These are phyloP conservation scores for Cepaea nemoralis DNA, from an alignment of 1,140 invertebrate genomes.

Conservation along the genomic window DNA sequence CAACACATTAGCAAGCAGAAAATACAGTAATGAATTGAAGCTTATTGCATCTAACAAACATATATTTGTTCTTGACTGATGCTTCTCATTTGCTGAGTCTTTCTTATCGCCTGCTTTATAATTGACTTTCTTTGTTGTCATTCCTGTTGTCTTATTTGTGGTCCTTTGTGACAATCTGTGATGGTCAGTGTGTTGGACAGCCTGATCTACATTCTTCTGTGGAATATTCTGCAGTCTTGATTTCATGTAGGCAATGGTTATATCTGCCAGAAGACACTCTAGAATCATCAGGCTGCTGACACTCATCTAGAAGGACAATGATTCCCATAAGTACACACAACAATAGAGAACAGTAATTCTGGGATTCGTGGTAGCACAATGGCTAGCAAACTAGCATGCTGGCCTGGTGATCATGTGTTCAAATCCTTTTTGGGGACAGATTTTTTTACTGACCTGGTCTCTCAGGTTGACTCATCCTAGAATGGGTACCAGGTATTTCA, in stretches of 20 bases:
- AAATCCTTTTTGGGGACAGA: no score
- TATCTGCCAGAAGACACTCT: slow-evolving; percentile 44
- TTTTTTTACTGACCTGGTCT: no score
- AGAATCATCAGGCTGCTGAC: slow-evolving; percentile 45
- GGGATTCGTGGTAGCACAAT: no score
- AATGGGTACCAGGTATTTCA: no score
- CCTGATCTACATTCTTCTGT: not conserved
- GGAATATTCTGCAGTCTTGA: slow-evolving; percentile 5
- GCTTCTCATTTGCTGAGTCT: not conserved
- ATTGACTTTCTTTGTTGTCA: not conserved
- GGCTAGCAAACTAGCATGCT: no score
- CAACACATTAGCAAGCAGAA: slow-evolving; percentile 83
- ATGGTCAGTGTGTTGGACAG: not conserved
- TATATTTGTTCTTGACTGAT: not conserved
- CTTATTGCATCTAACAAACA: slow-evolving; percentile 63
- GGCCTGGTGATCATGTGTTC: no score
- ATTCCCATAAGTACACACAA: not conserved
- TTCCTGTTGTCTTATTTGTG: not conserved
- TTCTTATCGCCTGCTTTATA: not conserved
- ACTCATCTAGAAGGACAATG: slow-evolving; percentile 44
- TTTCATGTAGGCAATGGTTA: slow-evolving; percentile 32
- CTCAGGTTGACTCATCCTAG: no score
- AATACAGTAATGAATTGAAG: slow-evolving; percentile 79
- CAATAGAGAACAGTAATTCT: no score
- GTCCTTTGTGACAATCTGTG: not conserved